Base-by-base conservation (phyloP, 2,797 vertebrate genomes). In the Sandelia bainsii region DNA sequence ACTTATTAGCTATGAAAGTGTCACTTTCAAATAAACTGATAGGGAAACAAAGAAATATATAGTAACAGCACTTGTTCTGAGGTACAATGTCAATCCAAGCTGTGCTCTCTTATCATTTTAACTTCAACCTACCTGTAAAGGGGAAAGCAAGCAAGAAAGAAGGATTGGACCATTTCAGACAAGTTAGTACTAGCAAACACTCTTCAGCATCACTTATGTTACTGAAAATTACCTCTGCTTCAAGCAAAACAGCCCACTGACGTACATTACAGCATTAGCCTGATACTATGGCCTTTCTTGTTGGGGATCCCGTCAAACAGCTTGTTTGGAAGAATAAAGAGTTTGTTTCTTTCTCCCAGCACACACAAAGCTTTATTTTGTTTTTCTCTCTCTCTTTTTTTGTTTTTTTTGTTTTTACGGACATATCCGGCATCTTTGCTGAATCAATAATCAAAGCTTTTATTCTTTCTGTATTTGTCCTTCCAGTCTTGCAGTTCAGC, bases 361-460 rank as follows among this genome's bases (percentile, higher is more conserved):
- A 69, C 62, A 62, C 44, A 65, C 63, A 81, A 79, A 79, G 59
- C 3, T 6, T 4, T 65, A 60, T 61, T 57, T 50, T 75, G 52
- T n/a, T 69, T 42, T 17, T n/a, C 2, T 19, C 8, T 20, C 8
- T 3, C 44, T 44, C 4, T 45, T 54, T 58, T 34, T 46, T 60
- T 20, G 40, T 46, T 48, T 32, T 51, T 6, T 19, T 46, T 46
- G 3, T 11, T 9, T 2, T 20, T 23, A 78, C n/a, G 66, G 81
- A 89, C 73, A 49, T 80, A 78, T 89, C 77, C 58, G 42, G 84
- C 91, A 85, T 79, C 82, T 89, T 83, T 80, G 57, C 87, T 80
- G 88, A 91, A 93, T 93, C 86, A 80, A 88, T 91, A 93, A 94
- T 93, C 91, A 94, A 91, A 93, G 87, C 58, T 49, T 68, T 80